These are phyloP conservation scores for Sinonovacula constricta DNA, from an alignment of 1,140 invertebrate genomes.

Conservation along the genomic window DNA sequence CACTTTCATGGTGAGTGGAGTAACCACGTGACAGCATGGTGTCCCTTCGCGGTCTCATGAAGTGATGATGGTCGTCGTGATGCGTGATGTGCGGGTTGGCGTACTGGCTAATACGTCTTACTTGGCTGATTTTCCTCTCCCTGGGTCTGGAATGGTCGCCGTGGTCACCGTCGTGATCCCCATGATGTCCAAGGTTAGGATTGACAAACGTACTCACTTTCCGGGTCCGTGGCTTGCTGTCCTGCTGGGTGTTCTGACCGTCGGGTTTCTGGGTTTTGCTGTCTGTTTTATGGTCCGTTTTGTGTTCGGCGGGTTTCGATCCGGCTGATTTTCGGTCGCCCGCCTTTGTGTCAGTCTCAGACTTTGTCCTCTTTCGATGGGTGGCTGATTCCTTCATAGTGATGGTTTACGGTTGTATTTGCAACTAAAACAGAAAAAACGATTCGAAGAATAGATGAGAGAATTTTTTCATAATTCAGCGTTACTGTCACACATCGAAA, in stretches of 20 bases:
- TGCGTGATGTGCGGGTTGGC: not conserved
- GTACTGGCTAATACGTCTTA: not conserved
- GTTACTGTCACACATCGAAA: too few species aligned
- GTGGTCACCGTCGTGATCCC: constrained; percentile 22
- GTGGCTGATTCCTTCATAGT: constrained; percentile 34
- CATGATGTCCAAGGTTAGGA: constrained; percentile 25
- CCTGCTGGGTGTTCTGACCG: constrained; percentile 1
- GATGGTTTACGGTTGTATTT: too few species aligned
- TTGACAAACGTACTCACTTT: constrained; percentile 17
- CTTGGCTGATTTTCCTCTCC: not conserved
- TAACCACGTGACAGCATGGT: constrained; percentile 39
- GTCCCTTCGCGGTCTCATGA: constrained; percentile 47
- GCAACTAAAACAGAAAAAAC: too few species aligned
- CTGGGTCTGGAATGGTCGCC: too few species aligned
- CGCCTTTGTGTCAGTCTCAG: constrained; percentile 24
- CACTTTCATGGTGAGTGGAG: constrained; percentile 48
- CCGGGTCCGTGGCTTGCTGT: constrained; percentile 9
- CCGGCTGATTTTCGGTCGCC: not conserved
- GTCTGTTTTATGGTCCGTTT: not conserved
- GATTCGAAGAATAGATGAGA: too few species aligned
- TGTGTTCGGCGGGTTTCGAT: not conserved
- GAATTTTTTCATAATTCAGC: too few species aligned
- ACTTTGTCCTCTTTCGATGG: constrained; percentile 36
- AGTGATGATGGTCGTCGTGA: constrained; percentile 43
- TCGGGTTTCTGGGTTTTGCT: constrained; percentile 6